A percentile compares a stretch with the other conserved stretches of the same genome.
Conservation (phyloP, 2,888 invertebrate genomes). For the Halictus quadricinctus region DNA sequence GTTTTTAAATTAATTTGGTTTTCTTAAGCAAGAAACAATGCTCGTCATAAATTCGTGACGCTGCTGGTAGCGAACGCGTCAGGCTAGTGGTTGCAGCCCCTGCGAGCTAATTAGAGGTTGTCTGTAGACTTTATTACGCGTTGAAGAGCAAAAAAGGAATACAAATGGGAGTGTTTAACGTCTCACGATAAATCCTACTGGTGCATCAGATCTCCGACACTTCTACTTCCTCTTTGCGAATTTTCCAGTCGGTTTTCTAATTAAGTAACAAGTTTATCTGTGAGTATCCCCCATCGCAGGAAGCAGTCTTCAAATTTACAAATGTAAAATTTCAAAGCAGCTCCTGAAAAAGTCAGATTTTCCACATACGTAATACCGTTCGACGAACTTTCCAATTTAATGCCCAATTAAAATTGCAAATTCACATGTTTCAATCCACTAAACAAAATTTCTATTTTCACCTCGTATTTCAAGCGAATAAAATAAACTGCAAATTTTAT, state of each 20-base stretch:
- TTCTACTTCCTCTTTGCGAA: not conserved
- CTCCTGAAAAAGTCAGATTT: too few relatives aligned
- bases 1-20: not conserved
- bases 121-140: not conserved
- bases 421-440: not conserved
- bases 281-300: not conserved
- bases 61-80: not conserved
- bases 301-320: not conserved
- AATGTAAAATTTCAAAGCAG: too few relatives aligned
- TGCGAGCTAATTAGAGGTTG: slow-evolving; percentile 1
- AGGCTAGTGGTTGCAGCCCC: not conserved
- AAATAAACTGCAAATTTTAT: too few relatives aligned
- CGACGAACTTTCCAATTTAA: too few relatives aligned
- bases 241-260: not conserved
- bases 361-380: too few relatives aligned
- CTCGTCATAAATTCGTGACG: not conserved
- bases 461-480: too few relatives aligned
- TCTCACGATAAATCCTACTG: not conserved
- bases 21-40: not conserved
- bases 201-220: not conserved
- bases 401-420: not conserved
- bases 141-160: not conserved
- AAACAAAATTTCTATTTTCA: not conserved
- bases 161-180: not conserved
- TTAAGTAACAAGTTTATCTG: not conserved